Percentiles rank a stretch among this genome's conserved stretches.
Conservation (phyloP, 2,888 invertebrate species). For the Keiferia lycopersicella region DNA sequence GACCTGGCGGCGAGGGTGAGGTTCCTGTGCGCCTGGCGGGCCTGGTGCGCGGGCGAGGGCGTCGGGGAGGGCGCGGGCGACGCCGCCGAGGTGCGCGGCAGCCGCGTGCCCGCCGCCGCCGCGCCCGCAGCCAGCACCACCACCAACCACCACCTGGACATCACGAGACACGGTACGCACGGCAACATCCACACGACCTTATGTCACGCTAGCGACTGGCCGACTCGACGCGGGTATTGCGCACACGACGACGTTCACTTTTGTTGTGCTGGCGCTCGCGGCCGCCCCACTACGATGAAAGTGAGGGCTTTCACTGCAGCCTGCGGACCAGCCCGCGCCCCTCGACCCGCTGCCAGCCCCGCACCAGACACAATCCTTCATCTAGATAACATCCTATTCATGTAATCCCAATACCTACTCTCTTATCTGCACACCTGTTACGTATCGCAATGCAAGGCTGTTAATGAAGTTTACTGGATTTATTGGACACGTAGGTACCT, state of each 20-base stretch:
- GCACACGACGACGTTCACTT: constrained; percentile 71
- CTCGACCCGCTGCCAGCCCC: not conserved
- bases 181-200: constrained; percentile 61
- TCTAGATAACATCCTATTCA: constrained; percentile 29
- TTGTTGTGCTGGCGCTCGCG: constrained; percentile 59
- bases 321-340: constrained; percentile 36
- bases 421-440: constrained; percentile 28
- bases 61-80: constrained; percentile 79
- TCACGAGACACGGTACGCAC: constrained; percentile 61
- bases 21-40: constrained; percentile 70
- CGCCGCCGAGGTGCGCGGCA: constrained; percentile 69
- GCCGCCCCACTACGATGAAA: constrained; percentile 74
- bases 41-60: constrained; percentile 81
- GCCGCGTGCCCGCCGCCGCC: constrained; percentile 69
- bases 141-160: constrained; percentile 71
- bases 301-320: constrained; percentile 72
- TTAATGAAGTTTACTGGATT: constrained; percentile 23
- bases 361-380: constrained; percentile 25
- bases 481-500: not conserved
- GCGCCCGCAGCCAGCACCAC: constrained; percentile 61
- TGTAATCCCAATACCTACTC: constrained; percentile 26
- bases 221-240: constrained; percentile 59
- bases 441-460: constrained; percentile 27
- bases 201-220: constrained; percentile 58
- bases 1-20: constrained; percentile 71